These are phyloP conservation scores for Homarus gammarus DNA, from an alignment of 2,888 invertebrate species.

Conservation along the genomic window DNA sequence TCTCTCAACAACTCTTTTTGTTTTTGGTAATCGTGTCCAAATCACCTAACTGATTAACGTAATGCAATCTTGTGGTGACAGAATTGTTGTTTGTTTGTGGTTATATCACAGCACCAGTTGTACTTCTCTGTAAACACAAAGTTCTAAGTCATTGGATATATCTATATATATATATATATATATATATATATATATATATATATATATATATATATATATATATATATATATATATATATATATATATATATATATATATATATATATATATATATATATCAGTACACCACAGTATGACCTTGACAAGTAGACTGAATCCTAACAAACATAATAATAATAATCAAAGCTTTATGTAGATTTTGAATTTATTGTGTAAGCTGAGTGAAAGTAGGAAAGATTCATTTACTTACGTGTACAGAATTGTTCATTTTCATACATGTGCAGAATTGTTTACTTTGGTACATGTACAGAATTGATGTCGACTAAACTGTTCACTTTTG, in stretches of 20 bases:
- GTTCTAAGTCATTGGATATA: neutral
- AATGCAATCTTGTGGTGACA: neutral
- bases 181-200: no score
- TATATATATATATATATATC: no score
- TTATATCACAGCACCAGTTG: neutral
- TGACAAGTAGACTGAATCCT: conserved; percentile 9
- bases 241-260: no score
- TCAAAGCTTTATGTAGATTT: conserved; percentile 15
- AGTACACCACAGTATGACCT: neutral
- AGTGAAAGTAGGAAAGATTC: neutral
- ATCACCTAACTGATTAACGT: neutral
- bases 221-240: no score
- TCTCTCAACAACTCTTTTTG: neutral
- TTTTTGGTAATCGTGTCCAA: neutral
- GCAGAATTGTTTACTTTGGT: no score
- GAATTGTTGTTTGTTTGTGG: neutral
- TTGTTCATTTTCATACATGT: neutral
- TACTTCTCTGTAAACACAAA: neutral
- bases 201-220: no score
- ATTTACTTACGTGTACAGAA: neutral
- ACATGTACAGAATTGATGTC: no score
- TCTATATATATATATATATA: no score
- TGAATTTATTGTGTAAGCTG: neutral
- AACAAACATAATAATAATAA: neutral
- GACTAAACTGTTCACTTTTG: no score